Evolutionary conservation across 2,888 invertebrate species (phyloP).

Genomic region (Yponomeuta sedellus): DNA sequence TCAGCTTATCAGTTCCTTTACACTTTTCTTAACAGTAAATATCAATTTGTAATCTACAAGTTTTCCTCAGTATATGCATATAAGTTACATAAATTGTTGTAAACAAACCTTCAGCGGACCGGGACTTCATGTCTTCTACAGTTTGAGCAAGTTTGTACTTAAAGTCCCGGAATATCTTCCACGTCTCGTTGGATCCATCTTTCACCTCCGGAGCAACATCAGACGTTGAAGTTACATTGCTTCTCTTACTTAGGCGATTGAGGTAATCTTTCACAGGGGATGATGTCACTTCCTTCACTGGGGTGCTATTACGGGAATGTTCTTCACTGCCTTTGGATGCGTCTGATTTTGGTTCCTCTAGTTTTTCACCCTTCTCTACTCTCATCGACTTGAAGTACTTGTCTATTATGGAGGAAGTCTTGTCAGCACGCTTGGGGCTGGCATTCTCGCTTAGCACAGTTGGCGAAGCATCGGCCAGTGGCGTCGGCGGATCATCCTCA

Average conservation of each 20-base stretch:
- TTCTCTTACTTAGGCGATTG: constrained; percentile 77
- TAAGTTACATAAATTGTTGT: too few relatives aligned
- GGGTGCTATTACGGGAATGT: constrained; percentile 27
- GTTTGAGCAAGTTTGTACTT: constrained; percentile 86
- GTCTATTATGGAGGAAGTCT: constrained; percentile 63
- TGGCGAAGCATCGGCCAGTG: constrained; percentile 61
- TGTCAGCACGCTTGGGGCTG: constrained; percentile 64
- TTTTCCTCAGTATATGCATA: too few relatives aligned
- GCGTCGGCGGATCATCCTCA: constrained; percentile 73
- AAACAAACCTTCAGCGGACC: constrained; percentile 74
- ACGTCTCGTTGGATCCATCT: constrained; percentile 73
- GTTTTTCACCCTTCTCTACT: constrained; percentile 43
- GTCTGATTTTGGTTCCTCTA: constrained; percentile 39
- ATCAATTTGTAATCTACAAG: too few relatives aligned
- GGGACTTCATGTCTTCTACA: constrained; percentile 85
- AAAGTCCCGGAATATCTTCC: constrained; percentile 84
- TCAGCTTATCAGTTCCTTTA: background rate
- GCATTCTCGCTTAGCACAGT: constrained; percentile 50
- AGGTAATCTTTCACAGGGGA: constrained; percentile 77
- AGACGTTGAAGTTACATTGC: constrained; percentile 61
- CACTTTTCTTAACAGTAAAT: background rate
- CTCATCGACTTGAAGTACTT: constrained; percentile 70
- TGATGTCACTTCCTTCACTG: constrained; percentile 55
- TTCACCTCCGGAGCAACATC: constrained; percentile 51
- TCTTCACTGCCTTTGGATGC: constrained; percentile 47